Conservation (phyloP, 2,113 vertebrate species). For the Corapipo altera region DNA sequence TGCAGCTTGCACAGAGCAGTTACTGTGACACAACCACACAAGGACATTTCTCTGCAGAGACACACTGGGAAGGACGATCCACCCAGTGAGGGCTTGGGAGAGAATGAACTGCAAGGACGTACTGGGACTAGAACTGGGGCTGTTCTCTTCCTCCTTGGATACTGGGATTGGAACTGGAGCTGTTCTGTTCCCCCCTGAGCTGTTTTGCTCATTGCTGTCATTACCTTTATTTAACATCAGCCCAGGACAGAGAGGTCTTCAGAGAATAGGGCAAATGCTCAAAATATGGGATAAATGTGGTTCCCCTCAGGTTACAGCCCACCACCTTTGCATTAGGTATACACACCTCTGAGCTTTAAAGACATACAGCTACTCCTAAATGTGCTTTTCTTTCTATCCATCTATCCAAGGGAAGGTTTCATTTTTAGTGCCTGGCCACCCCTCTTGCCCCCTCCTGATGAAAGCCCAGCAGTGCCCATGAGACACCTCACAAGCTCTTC, state of each 20-base stretch:
- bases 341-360: not conserved
- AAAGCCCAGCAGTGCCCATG: not conserved
- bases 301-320: not conserved
- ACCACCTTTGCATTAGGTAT: not conserved
- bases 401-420: not conserved
- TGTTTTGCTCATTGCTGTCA: not conserved
- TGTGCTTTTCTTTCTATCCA: not conserved
- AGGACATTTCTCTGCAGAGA: not conserved
- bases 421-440: not conserved
- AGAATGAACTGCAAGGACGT: not conserved
- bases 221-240: not conserved
- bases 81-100: not conserved
- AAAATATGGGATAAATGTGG: not conserved
- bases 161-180: not conserved
- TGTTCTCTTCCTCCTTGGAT: not conserved
- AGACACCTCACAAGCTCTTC: not conserved
- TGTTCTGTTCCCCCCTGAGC: not conserved
- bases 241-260: not conserved
- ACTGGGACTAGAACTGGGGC: not conserved
- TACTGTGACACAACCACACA: not conserved
- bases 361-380: not conserved
- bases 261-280: not conserved
- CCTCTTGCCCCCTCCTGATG: not conserved
- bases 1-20: not conserved
- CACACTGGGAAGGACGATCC: not conserved